Evolutionary conservation across 2,888 invertebrate species (phyloP).

Genomic region (Scaptodrosophila latifasciaeformis): DNA sequence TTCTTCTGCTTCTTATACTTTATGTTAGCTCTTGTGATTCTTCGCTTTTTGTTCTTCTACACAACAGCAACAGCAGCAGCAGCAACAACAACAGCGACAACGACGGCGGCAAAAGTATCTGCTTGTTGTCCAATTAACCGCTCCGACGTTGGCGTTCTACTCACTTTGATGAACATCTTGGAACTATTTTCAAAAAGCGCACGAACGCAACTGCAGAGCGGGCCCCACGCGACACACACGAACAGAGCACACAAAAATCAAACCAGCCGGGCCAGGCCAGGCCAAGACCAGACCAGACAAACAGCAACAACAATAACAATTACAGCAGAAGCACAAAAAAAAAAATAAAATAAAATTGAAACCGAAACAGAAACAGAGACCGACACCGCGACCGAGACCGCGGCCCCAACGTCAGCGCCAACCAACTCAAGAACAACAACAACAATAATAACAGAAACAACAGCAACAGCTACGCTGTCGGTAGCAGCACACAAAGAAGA

Average conservation of each 20-base stretch:
- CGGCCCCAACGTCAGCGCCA: constrained; percentile 21
- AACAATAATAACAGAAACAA: neutral
- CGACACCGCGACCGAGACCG: constrained; percentile 43
- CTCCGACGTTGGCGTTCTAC: constrained; percentile 72
- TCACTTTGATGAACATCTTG: constrained; percentile 74
- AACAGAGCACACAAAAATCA: constrained; percentile 14
- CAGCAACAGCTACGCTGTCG: neutral
- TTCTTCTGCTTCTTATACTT: constrained; percentile 33
- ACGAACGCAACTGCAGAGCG: constrained; percentile 70
- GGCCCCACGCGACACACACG: constrained; percentile 7
- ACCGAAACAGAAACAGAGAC: constrained; percentile 49
- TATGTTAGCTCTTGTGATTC: too few relatives aligned
- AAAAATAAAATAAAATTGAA: constrained; percentile 43
- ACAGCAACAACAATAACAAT: constrained; percentile 13
- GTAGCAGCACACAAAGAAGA: neutral
- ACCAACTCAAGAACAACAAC: neutral
- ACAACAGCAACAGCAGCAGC: too few relatives aligned
- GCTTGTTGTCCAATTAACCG: constrained; percentile 54
- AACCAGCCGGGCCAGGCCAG: constrained; percentile 16
- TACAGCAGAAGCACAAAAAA: neutral
- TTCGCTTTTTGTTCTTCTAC: neutral
- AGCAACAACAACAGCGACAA: neutral
- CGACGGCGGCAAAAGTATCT: neutral
- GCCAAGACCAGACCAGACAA: constrained; percentile 22
- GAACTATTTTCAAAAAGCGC: constrained; percentile 73